Conservation (phyloP, 1,140 invertebrate species). For the Eufriesea mexicana region DNA sequence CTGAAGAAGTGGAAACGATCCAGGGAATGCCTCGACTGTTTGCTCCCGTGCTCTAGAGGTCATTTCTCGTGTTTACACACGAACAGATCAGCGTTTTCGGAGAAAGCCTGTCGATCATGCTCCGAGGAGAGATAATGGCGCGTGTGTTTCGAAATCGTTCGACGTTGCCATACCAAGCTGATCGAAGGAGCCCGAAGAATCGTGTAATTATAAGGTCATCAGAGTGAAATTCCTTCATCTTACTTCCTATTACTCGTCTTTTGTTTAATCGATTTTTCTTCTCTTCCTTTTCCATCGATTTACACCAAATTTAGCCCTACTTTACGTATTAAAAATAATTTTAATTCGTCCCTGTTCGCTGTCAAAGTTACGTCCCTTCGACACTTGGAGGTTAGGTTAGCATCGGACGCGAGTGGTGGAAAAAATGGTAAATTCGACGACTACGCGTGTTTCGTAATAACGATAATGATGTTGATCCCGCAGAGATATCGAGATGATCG, state of each 20-base stretch:
- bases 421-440: not conserved
- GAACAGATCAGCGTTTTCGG: constrained; percentile 36
- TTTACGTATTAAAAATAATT: too few species aligned
- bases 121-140: constrained; percentile 26
- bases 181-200: not conserved
- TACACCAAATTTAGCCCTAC: too few species aligned
- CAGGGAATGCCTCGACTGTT: not conserved
- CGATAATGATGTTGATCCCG: not conserved
- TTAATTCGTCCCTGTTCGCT: too few species aligned
- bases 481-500: too few species aligned
- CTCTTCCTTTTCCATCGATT: too few species aligned
- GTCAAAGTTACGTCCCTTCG: too few species aligned
- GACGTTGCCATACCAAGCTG: not conserved
- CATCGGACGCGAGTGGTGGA: too few species aligned
- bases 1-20: not conserved
- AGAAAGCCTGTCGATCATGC: constrained; percentile 26
- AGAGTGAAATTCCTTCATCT: not conserved
- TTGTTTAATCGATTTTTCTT: not conserved
- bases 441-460: not conserved
- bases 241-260: not conserved
- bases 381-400: too few species aligned
- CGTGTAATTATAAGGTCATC: not conserved
- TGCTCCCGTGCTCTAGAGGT: constrained; percentile 26
- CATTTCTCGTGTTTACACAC: constrained; percentile 42
- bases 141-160: constrained; percentile 14